Conservation (phyloP, 2,113 vertebrate genomes). For the Gymnobelideus leadbeateri region DNA sequence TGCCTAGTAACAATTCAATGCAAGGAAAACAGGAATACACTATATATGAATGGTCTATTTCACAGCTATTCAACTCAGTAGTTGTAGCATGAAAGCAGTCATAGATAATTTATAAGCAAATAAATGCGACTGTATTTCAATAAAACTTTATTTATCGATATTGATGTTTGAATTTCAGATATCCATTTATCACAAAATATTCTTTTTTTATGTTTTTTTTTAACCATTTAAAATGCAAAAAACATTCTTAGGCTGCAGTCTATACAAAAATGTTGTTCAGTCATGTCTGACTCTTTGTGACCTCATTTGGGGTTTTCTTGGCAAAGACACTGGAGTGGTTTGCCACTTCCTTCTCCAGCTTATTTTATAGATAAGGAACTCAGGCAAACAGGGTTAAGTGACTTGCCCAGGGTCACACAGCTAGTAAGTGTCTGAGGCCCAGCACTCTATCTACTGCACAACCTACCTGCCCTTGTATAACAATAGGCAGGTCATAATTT, state of each 20-base stretch:
- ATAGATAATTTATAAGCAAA: background rate
- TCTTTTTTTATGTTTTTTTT: no score
- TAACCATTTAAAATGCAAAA: background rate
- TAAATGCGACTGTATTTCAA: background rate
- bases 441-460: background rate
- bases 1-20: background rate
- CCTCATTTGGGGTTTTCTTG: background rate
- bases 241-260: background rate
- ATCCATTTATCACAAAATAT: background rate
- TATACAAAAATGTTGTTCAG: background rate
- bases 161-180: background rate
- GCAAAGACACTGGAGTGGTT: background rate
- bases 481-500: background rate
- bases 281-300: background rate
- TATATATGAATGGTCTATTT: background rate
- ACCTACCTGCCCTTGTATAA: background rate
- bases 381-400: background rate
- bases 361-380: background rate
- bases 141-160: background rate
- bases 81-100: background rate
- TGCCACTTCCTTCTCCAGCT: background rate
- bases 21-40: background rate
- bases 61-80: background rate
- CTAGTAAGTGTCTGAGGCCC: background rate
- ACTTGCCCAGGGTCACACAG: background rate